Evolutionary conservation across 2,113 vertebrate genomes (phyloP).

Genomic region (Chlorodrepanis virens): DNA sequence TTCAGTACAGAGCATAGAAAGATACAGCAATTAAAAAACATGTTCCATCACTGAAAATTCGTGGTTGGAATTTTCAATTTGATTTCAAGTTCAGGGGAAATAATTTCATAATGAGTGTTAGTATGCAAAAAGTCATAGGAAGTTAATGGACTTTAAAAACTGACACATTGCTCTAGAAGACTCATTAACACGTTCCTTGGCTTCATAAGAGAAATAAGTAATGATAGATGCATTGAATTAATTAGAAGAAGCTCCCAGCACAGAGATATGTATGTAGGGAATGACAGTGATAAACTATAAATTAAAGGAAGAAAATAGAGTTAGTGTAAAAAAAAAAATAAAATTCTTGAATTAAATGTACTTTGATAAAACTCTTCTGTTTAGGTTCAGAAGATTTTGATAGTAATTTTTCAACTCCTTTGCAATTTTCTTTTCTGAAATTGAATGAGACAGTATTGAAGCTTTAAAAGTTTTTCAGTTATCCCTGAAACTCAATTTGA

Average conservation of each 20-base stretch:
- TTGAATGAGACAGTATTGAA: background rate
- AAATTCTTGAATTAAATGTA: background rate
- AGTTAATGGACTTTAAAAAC: conserved; percentile 61
- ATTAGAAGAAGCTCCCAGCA: conserved; percentile 13
- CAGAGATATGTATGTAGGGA: background rate
- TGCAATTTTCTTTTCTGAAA: background rate
- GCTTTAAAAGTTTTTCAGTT: background rate
- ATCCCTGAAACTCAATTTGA: background rate
- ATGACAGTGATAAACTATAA: background rate
- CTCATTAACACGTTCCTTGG: conserved; percentile 38
- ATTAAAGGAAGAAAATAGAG: background rate
- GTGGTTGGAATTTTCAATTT: conserved; percentile 58
- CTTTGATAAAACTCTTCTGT: background rate
- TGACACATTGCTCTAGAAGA: conserved; percentile 41
- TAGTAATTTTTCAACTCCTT: background rate
- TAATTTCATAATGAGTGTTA: conserved; percentile 48
- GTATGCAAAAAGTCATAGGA: conserved; percentile 45
- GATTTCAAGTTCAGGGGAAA: conserved; percentile 50
- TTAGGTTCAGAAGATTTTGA: background rate
- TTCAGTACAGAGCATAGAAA: background rate
- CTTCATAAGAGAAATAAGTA: background rate
- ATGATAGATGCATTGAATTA: conserved; percentile 28
- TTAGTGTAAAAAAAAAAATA: background rate
- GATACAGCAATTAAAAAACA: conserved; percentile 18
- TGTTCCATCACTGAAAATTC: conserved; percentile 3